A percentile compares a stretch with the other conserved stretches of the same genome.
Conservation (phyloP, 2,888 invertebrate species). For the Nysson spinosus region DNA sequence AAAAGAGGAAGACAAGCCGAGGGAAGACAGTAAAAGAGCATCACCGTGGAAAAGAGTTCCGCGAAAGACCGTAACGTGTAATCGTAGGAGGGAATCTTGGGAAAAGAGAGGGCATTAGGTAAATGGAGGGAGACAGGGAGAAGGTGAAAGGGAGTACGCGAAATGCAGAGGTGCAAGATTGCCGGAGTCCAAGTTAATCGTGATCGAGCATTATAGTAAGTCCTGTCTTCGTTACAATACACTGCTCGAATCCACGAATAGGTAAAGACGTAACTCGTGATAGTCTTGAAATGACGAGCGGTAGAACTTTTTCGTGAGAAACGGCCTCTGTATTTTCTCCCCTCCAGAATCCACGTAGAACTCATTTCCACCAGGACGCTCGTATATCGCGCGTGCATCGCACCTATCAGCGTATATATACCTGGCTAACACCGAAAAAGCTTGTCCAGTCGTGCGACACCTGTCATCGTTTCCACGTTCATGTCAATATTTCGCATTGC, state of each 20-base stretch:
- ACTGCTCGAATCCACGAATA: slow-evolving; percentile 12
- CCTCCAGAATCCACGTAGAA: slow-evolving; percentile 22
- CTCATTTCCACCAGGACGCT: slow-evolving; percentile 13
- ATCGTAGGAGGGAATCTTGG: slow-evolving; percentile 10
- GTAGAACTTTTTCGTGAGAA: slow-evolving; percentile 34
- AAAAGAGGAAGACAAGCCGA: background rate
- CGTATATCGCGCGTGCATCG: slow-evolving; percentile 44
- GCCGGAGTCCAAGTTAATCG: slow-evolving; percentile 47
- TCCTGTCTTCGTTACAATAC: slow-evolving; percentile 27
- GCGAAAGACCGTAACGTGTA: slow-evolving; percentile 14
- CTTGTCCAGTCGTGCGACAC: slow-evolving; percentile 55
- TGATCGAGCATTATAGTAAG: slow-evolving; percentile 31
- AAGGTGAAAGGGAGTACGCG: slow-evolving; percentile 57
- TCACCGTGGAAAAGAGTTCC: slow-evolving; percentile 14
- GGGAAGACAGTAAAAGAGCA: background rate
- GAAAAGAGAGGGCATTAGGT: background rate
- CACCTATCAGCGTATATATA: slow-evolving; percentile 58
- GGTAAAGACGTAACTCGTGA: slow-evolving; percentile 28
- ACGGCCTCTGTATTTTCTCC: slow-evolving; percentile 37
- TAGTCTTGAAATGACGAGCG: slow-evolving; percentile 18
- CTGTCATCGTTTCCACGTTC: slow-evolving; percentile 36
- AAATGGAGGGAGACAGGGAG: slow-evolving; percentile 16
- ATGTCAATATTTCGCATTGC: background rate
- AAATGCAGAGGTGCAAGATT: slow-evolving; percentile 55
- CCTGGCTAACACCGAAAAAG: slow-evolving; percentile 50